Base-by-base conservation (phyloP, 2,113 vertebrate species). In the Rhineura floridana region DNA sequence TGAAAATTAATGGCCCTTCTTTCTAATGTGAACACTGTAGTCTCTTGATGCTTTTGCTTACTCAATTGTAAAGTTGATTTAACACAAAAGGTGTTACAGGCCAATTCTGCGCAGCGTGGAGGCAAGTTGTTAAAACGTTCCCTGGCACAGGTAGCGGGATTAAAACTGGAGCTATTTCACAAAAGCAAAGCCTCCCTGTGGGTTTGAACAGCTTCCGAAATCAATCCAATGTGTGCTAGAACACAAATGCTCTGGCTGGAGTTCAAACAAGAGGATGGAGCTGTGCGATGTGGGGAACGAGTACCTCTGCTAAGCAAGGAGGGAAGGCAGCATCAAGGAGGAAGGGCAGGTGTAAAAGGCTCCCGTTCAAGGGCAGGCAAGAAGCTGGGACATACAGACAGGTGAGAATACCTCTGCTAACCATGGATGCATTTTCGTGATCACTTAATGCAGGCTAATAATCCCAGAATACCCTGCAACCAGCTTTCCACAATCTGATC, bases 81-180 rank as follows among this genome's bases (percentile, higher is more conserved):
- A 84, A 30, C n/a, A 72, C 33, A 65, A 59, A 70, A 30, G 82
- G 8, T 65, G 46, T 0, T 0, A 39, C 36, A 5, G 10, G 63
- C 86, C 59, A 82, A 70, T 75, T 82, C 69, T 65, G 69, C 69
- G 62, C 25, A 39, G 87, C 25, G 48, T 30, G 80, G 44, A 76
- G n/a, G 81, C 81, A 76, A 82, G 55, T 76, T 83, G 87, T 76
- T 76, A 76, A 88, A 65, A 82, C 21, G 21, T 65, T 62, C 55
- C 48, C n/a, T 83, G 79, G 69, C 79, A 65, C 30, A 75, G 36
- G 72, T 46, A 63, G 39, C 19, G 21, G 52, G 63, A 59, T 42
- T 30, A 90, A 85, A 86, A 85, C 69, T 50, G n/a, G 46, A 89
- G 72, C 72, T 87, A 39, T 46, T 48, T 90, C 78, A 62, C 69